Evolutionary conservation across 2,113 vertebrate species (phyloP), one percentile per base, ranked within the genome.

Genomic region (Erythrocercus mccallii): DNA sequence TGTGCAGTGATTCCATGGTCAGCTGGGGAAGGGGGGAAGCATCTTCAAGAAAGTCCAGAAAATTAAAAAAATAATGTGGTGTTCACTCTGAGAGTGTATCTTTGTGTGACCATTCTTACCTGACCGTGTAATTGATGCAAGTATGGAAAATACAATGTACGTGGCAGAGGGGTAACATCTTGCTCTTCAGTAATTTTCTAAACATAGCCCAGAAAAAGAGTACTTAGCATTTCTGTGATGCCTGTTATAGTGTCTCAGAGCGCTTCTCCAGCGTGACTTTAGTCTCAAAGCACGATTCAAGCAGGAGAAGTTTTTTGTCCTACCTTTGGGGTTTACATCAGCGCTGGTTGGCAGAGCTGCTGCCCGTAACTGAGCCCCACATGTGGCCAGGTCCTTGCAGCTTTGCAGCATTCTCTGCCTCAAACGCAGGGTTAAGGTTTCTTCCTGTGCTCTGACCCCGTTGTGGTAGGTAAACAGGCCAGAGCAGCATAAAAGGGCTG

Each of bases 361-460:
- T 7, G 11, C 65, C 3, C 13, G 2, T 47, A 44, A 27, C 72
- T 1, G 15, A 61, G 17, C 68, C 85, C 56, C 86, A 84, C 44
- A 64, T 81, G 80, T 92, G 86, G 86, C 78, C 37, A 13, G 61
- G 61, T 71, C 79, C 84, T 61, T 58, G 0, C 61, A 62, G 4
- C 21, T 47, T 42, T 56, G 83, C 70, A 83, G 80, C 65, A 35
- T 54, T 93, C 71, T 56, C 71, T 33, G 28, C 76, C 81, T 90
- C 82, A 51, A 88, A 86, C 6, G 35, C 8, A 18, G 69, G 94
- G 92, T 94, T 95, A 94, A 84, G 82, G 86, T 93, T 74, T 74
- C 92, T 97, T 95, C 93, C 95, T 96, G 95, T 91, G 83, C 83
- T 94, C 65, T 96, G 96, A 96, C 96, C 95, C 90, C 11, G 13